Evolutionary conservation across 2,797 vertebrate genomes (phyloP).

Genomic region (Etheostoma perlongum): DNA sequence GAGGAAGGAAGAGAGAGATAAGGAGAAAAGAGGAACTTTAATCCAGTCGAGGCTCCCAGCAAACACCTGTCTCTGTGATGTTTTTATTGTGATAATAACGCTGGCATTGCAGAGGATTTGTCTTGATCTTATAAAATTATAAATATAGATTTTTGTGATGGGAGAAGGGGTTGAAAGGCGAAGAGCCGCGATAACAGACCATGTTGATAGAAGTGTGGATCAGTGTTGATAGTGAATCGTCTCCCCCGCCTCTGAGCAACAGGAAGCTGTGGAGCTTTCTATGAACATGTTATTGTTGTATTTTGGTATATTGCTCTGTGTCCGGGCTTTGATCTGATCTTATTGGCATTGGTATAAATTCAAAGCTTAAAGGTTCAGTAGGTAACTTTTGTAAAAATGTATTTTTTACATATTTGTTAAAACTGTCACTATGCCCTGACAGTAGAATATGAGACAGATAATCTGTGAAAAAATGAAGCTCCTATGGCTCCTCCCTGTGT

Average conservation of each 20-base stretch:
- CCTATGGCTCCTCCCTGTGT: no score
- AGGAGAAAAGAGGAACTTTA: conserved; percentile 61
- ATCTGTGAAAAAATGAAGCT: no score
- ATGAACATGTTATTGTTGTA: conserved; percentile 17
- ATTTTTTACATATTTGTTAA: no score
- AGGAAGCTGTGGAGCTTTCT: conserved; percentile 19
- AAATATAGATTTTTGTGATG: conserved; percentile 85
- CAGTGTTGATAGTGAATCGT: conserved; percentile 48
- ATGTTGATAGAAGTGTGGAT: conserved; percentile 65
- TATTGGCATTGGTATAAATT: background rate
- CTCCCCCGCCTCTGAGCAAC: conserved; percentile 33
- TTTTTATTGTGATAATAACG: conserved; percentile 88
- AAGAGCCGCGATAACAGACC: conserved; percentile 56
- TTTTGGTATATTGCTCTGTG: conserved; percentile 2
- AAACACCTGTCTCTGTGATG: conserved; percentile 79
- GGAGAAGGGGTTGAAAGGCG: conserved; percentile 41
- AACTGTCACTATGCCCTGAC: no score
- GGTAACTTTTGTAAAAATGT: no score
- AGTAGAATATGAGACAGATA: no score
- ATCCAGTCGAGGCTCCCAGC: conserved; percentile 77
- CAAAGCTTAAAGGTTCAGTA: no score
- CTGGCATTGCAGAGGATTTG: conserved; percentile 76
- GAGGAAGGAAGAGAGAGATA: conserved; percentile 32
- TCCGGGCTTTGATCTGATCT: background rate
- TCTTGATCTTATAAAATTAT: conserved; percentile 86